Evolutionary conservation across 2,888 invertebrate species (phyloP).

Genomic region (Phragmatobia fuliginosa): DNA sequence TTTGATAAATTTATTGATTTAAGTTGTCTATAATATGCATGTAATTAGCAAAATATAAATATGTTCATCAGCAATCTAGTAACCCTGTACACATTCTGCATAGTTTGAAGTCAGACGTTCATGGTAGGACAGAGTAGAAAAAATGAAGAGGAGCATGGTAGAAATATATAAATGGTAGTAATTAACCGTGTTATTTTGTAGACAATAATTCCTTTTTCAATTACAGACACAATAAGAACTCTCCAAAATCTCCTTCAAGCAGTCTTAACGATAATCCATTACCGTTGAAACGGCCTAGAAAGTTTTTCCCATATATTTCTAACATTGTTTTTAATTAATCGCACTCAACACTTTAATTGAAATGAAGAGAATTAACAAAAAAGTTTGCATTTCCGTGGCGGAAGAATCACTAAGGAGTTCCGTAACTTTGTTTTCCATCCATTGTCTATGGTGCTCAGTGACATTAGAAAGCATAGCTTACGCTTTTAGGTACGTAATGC

Average conservation of each 20-base stretch:
- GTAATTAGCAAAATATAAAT: no score
- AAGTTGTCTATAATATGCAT: no score
- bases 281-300: neutral
- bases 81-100: no score
- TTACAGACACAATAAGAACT: neutral
- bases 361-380: constrained; percentile 37
- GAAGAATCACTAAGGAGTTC: constrained; percentile 39
- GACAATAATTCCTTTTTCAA: neutral
- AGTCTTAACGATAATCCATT: neutral
- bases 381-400: constrained; percentile 46
- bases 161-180: neutral
- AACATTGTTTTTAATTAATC: constrained; percentile 33
- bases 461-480: constrained; percentile 56
- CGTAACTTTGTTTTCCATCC: constrained; percentile 61
- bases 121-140: neutral
- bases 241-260: neutral
- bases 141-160: neutral
- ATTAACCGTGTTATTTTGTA: neutral
- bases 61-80: no score
- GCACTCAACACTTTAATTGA: constrained; percentile 47
- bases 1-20: no score
- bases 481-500: constrained; percentile 38
- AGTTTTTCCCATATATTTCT: constrained; percentile 11
- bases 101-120: no score
- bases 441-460: constrained; percentile 60